Evolutionary conservation across 2,888 invertebrate genomes (phyloP).

Genomic region (Cryptocephalus moraei): DNA sequence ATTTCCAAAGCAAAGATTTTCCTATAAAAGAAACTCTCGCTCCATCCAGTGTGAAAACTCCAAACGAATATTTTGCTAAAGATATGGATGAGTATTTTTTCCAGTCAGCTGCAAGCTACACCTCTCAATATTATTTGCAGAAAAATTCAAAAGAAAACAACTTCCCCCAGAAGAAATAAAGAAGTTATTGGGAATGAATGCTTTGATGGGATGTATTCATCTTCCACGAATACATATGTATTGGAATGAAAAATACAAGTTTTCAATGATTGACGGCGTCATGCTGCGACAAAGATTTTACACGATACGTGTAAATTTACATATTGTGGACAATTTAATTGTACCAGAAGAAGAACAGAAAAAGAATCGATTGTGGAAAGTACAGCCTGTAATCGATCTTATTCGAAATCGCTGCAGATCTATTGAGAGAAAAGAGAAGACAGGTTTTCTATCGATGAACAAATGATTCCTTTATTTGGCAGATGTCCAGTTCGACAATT

Average conservation of each 20-base stretch:
- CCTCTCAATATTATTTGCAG: too few relatives aligned
- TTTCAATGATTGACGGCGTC: conserved; percentile 6
- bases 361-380: background rate
- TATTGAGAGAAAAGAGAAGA: background rate
- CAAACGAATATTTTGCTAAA: background rate
- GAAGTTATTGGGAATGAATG: conserved; percentile 11
- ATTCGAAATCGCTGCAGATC: background rate
- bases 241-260: conserved; percentile 12
- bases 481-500: conserved; percentile 14
- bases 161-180: background rate
- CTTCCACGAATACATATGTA: conserved; percentile 14
- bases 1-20: too few relatives aligned
- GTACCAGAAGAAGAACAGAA: conserved; percentile 6
- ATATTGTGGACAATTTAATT: conserved; percentile 11
- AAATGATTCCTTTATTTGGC: conserved; percentile 25
- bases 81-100: background rate
- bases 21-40: too few relatives aligned
- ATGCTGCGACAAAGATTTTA: conserved; percentile 1
- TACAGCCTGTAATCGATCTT: background rate
- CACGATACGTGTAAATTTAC: conserved; percentile 12
- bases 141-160: too few relatives aligned
- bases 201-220: conserved; percentile 10
- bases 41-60: too few relatives aligned
- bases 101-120: too few relatives aligned
- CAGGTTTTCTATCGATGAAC: conserved; percentile 17